Conservation (phyloP, 2,797 vertebrate genomes). For the Coluber constrictor region DNA sequence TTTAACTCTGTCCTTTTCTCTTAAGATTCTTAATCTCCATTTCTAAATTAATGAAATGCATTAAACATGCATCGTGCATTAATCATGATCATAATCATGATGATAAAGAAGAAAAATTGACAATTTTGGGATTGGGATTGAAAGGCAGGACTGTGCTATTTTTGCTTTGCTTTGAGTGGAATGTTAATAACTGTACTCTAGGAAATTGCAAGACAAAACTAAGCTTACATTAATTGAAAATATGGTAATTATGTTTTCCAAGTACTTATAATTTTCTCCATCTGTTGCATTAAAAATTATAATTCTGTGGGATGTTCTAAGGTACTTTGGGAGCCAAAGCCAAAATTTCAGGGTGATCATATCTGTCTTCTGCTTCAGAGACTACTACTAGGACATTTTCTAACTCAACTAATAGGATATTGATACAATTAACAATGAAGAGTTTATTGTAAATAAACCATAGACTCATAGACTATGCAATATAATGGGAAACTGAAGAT, state of each 20-base stretch:
- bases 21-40: background rate
- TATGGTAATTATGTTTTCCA: background rate
- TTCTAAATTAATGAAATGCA: background rate
- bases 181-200: too few relatives aligned
- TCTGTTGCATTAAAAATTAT: background rate
- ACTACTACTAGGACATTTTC: background rate
- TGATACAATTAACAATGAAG: background rate
- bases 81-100: background rate
- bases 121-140: too few relatives aligned
- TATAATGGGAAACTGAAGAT: background rate
- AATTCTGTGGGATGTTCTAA: background rate
- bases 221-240: too few relatives aligned
- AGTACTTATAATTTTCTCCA: background rate
- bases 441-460: background rate
- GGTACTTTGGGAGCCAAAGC: background rate
- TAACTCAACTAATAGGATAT: background rate
- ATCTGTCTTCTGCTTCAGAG: background rate
- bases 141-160: too few relatives aligned
- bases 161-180: too few relatives aligned
- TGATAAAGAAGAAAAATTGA: too few relatives aligned
- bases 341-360: background rate
- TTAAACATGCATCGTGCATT: too few relatives aligned
- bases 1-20: background rate
- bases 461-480: background rate
- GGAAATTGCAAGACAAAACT: too few relatives aligned